Evolutionary conservation across 1,140 invertebrate species (phyloP), one percentile per base, ranked within the genome.

Genomic region (Pogonognathellus flavescens): DNA sequence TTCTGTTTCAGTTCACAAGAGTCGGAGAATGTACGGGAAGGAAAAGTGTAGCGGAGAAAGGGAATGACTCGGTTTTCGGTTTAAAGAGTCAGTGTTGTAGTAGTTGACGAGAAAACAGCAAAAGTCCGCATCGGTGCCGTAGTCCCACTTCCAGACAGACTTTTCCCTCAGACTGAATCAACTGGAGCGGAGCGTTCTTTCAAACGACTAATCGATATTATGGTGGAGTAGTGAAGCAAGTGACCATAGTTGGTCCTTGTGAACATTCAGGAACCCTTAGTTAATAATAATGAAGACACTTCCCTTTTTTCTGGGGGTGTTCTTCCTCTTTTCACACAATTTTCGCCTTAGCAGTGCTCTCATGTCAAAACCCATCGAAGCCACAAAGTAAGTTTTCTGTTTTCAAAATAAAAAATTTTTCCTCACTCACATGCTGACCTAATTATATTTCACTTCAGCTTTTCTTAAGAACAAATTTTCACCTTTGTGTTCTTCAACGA

Each of bases 171-270:
- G 70, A 13, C 70, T 6, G 70, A 76, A 49, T 31, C 7, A 50
- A 50, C 70, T 76, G 70, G 70, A 76, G 80, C 50, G 55, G 80
- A 81, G 80, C 80, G 80, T 59, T 81, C 80, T 81, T 81, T 81
- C 80, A 81, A 81, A 81, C 20, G 22, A 55, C 41, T 55, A 81
- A 81, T 81, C 80, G 25, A 81, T 81, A 81, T 16, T 55, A 57
- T 59, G 55, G 55, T 81, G 80, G 70, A 52, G 80, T 81, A 81
- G 80, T 53, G 80, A 55, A 70, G 18, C 52, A 57, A 53, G 55
- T 81, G 80, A 81, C 80, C 80, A 55, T 18, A 81, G 55, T 81
- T 52, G 80, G 80, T 81, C 80, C 52, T 25, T 80, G 25, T 50
- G n/a, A 57, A 18, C 52, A 50, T 20, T 81, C 52, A 25, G 11